Percentiles rank a stretch among this genome's conserved stretches.
phyloP scores from a whole-genome alignment of 2,113 vertebrate species.

The Pseudorectes ferrugineus region DNA sequence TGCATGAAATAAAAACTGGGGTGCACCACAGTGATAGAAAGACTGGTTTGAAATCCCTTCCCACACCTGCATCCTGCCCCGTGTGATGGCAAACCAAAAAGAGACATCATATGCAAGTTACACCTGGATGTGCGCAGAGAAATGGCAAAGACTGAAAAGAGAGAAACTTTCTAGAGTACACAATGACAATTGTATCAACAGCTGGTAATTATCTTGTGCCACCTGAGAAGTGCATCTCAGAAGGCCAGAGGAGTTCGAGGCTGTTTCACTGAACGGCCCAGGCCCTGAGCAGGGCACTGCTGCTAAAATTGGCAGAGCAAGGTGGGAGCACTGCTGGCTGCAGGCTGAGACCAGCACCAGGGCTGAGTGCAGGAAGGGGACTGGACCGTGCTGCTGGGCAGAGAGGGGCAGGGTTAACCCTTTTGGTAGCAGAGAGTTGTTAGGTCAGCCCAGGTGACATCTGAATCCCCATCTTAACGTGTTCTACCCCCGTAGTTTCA shows the following conservation, averaged over 20 bases:
- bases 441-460: not conserved
- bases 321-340: not conserved
- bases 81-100: not conserved
- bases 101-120: not conserved
- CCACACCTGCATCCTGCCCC: not conserved
- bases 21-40: not conserved
- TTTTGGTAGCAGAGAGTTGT: not conserved
- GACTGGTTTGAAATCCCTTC: not conserved
- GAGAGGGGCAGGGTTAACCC: not conserved
- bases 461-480: not conserved
- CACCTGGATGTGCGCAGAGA: not conserved
- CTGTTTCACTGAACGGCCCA: not conserved
- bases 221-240: not conserved
- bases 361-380: not conserved
- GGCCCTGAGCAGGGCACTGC: not conserved
- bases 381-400: not conserved
- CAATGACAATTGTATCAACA: not conserved
- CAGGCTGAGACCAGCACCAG: not conserved
- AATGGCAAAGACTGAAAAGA: not conserved
- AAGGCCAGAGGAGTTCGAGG: not conserved
- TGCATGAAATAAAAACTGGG: not conserved
- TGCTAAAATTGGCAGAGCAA: not conserved
- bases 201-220: not conserved
- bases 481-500: not conserved
- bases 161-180: accelerated